Evolutionary conservation across 2,113 vertebrate species (phyloP).

Genomic region (Zosterops borbonicus): DNA sequence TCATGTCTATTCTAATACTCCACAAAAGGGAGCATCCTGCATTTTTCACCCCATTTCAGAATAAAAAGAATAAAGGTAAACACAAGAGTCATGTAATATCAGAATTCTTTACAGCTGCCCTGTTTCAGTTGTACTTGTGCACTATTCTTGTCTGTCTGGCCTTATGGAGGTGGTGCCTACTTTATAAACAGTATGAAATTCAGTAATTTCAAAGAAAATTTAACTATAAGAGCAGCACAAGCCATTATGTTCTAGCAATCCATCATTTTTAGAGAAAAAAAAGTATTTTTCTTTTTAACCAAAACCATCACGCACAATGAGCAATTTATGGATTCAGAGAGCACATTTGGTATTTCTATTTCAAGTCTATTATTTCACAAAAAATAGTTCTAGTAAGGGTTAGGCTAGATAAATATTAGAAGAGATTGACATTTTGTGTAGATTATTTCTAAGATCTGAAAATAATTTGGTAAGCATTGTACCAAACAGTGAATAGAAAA

Average conservation of each 20-base stretch:
- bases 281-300: neutral
- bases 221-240: slow-evolving; percentile 2
- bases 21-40: neutral
- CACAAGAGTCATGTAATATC: neutral
- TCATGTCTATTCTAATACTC: neutral
- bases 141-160: neutral
- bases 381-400: neutral
- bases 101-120: neutral
- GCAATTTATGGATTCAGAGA: slow-evolving; percentile 40
- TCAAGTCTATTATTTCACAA: neutral
- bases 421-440: neutral
- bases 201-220: slow-evolving; percentile 16
- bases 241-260: slow-evolving; percentile 1
- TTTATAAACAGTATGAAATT: neutral
- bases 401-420: slow-evolving; percentile 5
- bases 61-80: neutral
- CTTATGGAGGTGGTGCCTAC: neutral
- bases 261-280: slow-evolving; percentile 19
- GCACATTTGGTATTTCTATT: slow-evolving; percentile 3
- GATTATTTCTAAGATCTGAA: neutral
- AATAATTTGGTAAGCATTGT: neutral
- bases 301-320: neutral
- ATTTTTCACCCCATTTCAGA: neutral
- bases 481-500: neutral
- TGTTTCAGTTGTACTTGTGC: neutral